Percentiles rank a stretch among this genome's conserved stretches.
Conservation (phyloP, 2,113 vertebrate genomes). For the Perca fluviatilis region DNA sequence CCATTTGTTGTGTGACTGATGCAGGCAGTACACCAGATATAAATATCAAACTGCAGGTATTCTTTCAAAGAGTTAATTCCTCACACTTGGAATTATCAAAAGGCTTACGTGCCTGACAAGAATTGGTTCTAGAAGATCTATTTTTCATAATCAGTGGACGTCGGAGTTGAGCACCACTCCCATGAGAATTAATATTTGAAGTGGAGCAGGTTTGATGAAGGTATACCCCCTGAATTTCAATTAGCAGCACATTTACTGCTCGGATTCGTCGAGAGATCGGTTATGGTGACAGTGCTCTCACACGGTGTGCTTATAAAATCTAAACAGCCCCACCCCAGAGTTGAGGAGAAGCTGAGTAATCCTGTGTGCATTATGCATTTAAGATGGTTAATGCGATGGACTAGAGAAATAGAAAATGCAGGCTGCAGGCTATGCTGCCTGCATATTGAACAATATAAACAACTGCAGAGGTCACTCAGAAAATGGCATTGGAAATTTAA, state of each 20-base stretch:
- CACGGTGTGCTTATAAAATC: constrained; percentile 36
- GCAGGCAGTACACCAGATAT: background rate
- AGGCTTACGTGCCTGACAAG: background rate
- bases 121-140: constrained; percentile 15
- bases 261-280: constrained; percentile 35
- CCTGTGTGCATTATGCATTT: constrained; percentile 62
- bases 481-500: constrained; percentile 20
- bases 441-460: constrained; percentile 51
- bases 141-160: constrained; percentile 50
- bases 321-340: constrained; percentile 25
- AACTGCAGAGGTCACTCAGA: constrained; percentile 40
- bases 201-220: constrained; percentile 36
- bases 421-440: background rate
- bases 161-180: constrained; percentile 43
- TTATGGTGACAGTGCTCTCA: constrained; percentile 17
- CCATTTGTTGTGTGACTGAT: background rate
- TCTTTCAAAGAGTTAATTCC: background rate
- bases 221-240: constrained; percentile 54
- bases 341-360: constrained; percentile 48
- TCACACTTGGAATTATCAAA: constrained; percentile 32
- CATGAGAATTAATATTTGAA: constrained; percentile 16
- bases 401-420: constrained; percentile 35
- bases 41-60: constrained; percentile 18
- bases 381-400: constrained; percentile 36
- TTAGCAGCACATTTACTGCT: constrained; percentile 34